phyloP scores from a whole-genome alignment of 23 tunicate species.

The Phallusia fumigata region DNA sequence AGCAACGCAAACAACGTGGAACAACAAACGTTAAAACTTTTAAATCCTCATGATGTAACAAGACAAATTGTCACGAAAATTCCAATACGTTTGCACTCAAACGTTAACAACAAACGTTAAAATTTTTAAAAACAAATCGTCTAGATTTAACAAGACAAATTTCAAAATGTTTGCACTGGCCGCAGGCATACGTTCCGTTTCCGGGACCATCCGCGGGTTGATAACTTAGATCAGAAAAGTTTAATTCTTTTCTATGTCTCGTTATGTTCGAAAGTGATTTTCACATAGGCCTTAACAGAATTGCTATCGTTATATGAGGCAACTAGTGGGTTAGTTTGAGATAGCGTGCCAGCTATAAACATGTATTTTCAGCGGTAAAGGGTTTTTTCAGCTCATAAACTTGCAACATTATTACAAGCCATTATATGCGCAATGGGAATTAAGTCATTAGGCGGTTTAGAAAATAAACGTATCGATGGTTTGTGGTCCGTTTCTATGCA shows the following conservation, averaged over 20 bases:
- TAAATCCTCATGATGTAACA: background rate
- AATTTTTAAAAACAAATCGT: background rate
- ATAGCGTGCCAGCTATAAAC: too few species aligned
- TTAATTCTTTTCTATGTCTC: too few species aligned
- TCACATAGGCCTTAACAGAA: too few species aligned
- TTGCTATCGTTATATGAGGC: too few species aligned
- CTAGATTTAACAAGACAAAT: background rate
- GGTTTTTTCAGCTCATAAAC: too few species aligned
- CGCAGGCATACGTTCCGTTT: background rate
- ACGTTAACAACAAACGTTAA: slow-evolving; percentile 14
- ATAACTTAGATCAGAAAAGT: too few species aligned
- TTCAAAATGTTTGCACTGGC: background rate
- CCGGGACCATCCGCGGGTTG: too few species aligned
- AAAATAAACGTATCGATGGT: slow-evolving; percentile 23
- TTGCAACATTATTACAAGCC: too few species aligned
- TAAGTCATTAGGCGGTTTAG: background rate
- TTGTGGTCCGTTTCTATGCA: slow-evolving; percentile 42
- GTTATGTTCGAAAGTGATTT: too few species aligned
- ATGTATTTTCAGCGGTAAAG: too few species aligned
- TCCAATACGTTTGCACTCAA: background rate
- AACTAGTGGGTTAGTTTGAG: too few species aligned
- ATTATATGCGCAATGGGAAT: background rate
- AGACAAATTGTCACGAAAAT: slow-evolving; percentile 8
- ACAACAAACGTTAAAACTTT: slow-evolving; percentile 9
- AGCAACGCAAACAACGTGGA: slow-evolving; percentile 9